Evolutionary conservation across 2,113 vertebrate species (phyloP).

Genomic region (Prunella fulvescens): DNA sequence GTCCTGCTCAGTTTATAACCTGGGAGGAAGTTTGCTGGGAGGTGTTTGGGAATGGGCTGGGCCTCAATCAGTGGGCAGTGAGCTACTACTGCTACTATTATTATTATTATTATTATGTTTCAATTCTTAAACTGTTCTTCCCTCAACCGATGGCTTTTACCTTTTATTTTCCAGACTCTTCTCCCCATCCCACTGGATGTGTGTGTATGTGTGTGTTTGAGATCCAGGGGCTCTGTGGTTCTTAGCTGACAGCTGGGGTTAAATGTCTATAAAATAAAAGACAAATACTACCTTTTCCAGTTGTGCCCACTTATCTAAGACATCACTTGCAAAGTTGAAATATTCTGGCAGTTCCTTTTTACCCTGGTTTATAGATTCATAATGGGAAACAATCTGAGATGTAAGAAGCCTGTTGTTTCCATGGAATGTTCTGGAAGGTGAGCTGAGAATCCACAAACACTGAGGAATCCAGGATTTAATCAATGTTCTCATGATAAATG

Average conservation of each 20-base stretch:
- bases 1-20: background rate
- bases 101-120: background rate
- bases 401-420: background rate
- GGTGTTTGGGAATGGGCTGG: background rate
- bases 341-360: conserved; percentile 65
- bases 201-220: too few relatives aligned
- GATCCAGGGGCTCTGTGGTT: background rate
- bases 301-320: conserved; percentile 76
- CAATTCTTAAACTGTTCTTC: background rate
- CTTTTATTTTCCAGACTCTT: background rate
- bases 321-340: conserved; percentile 82
- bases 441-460: background rate
- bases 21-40: background rate
- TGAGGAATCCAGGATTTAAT: background rate
- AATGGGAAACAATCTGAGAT: conserved; percentile 66
- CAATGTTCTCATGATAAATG: conserved; percentile 20
- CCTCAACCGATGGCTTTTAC: background rate
- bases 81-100: background rate
- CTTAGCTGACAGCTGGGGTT: background rate
- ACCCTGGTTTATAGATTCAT: conserved; percentile 62
- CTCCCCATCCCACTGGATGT: background rate
- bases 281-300: conserved; percentile 74
- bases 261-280: background rate
- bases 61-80: background rate
- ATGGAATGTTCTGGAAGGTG: background rate